These are phyloP conservation scores for Polyploca ridens DNA, from an alignment of 2,888 invertebrate genomes.

Conservation along the genomic window DNA sequence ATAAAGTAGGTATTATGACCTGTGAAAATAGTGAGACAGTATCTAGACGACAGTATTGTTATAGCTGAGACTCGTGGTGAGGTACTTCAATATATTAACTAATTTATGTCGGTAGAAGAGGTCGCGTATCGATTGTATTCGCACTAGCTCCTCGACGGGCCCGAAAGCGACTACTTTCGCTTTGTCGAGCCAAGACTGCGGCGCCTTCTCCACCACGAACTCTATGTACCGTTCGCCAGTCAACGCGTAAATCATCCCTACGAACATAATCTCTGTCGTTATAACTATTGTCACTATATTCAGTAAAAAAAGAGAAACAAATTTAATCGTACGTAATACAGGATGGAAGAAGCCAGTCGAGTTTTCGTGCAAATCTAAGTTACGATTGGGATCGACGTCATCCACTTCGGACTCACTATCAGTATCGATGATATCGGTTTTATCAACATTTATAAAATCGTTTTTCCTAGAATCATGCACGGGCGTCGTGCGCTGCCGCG, in stretches of 20 bases:
- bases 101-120: slow-evolving; percentile 54
- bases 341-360: slow-evolving; percentile 31
- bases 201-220: slow-evolving; percentile 48
- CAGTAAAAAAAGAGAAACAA: slow-evolving; percentile 50
- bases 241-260: slow-evolving; percentile 44
- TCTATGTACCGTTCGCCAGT: slow-evolving; percentile 59
- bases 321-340: slow-evolving; percentile 44
- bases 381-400: slow-evolving; percentile 19
- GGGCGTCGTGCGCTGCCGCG: slow-evolving; percentile 11
- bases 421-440: neutral
- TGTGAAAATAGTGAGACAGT: neutral
- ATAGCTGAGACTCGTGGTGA: slow-evolving; percentile 34
- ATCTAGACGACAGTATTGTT: neutral
- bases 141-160: slow-evolving; percentile 48
- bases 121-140: slow-evolving; percentile 55
- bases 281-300: slow-evolving; percentile 52
- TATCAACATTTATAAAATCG: slow-evolving; percentile 4
- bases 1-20: neutral
- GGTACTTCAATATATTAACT: slow-evolving; percentile 54
- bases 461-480: slow-evolving; percentile 2
- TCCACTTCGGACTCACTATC: slow-evolving; percentile 21
- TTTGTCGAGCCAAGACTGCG: slow-evolving; percentile 53
- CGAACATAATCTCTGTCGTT: slow-evolving; percentile 51
- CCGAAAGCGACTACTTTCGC: slow-evolving; percentile 55
- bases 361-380: slow-evolving; percentile 22